phyloP scores from a whole-genome alignment of 2,888 invertebrate species.

The Torymus texanus region DNA sequence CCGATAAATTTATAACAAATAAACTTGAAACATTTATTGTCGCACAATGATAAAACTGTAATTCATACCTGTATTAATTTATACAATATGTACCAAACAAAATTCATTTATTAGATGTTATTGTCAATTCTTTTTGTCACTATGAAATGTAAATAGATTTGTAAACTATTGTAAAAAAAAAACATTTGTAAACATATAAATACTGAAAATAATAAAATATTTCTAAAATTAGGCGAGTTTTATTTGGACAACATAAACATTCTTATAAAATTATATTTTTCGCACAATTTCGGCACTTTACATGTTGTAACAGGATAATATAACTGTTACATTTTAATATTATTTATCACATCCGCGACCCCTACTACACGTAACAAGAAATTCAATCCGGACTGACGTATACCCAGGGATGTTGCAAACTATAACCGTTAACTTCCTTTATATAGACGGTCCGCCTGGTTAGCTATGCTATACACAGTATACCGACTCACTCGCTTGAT shows the following conservation, averaged over 20 bases:
- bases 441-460: no score
- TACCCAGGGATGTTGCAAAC: no score
- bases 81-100: neutral
- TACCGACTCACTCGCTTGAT: no score
- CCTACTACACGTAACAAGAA: no score
- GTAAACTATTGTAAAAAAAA: constrained; percentile 41
- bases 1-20: constrained; percentile 2
- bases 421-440: no score
- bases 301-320: no score
- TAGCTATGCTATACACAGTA: no score
- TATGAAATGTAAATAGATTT: constrained; percentile 35
- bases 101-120: neutral
- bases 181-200: constrained; percentile 31
- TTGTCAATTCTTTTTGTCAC: neutral
- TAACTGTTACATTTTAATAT: no score
- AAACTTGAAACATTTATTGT: constrained; percentile 4
- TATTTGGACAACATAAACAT: neutral
- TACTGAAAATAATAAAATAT: constrained; percentile 42
- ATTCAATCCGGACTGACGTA: no score
- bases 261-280: no score
- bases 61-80: constrained; percentile 1
- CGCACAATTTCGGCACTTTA: no score
- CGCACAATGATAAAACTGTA: neutral
- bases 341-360: no score
- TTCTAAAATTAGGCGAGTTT: constrained; percentile 6